Conservation (phyloP, 2,888 invertebrate species). For the Tanytarsus gracilentus region DNA sequence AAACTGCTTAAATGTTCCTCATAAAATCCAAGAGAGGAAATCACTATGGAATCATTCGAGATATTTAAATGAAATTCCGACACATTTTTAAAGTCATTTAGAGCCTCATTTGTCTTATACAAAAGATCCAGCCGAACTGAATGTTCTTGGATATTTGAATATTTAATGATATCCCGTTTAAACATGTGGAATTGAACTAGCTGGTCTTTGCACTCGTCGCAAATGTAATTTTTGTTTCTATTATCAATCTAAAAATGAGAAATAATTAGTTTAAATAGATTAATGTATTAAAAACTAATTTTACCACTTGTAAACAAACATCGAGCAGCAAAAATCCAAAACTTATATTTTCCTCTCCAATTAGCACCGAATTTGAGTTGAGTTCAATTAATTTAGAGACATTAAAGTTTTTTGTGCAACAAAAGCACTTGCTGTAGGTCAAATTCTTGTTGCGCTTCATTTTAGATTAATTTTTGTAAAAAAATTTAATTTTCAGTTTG, state of each 20-base stretch:
- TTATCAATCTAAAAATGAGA: conserved; percentile 6
- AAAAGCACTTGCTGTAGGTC: conserved; percentile 16
- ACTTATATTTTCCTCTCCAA: background rate
- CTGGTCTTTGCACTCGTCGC: conserved; percentile 11
- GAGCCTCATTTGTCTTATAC: background rate
- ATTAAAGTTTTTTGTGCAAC: conserved; percentile 12
- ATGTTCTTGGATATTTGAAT: background rate
- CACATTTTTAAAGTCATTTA: background rate
- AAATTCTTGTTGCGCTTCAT: no score
- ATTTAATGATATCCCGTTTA: conserved; percentile 15
- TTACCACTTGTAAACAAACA: conserved; percentile 8
- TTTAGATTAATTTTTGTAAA: background rate
- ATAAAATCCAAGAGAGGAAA: background rate
- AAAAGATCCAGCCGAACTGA: background rate
- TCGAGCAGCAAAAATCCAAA: background rate
- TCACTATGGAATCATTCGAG: background rate
- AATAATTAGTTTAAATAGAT: background rate
- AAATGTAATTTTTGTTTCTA: background rate
- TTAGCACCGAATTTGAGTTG: background rate
- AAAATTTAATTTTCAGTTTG: no score
- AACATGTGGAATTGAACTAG: conserved; percentile 22
- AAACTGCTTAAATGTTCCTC: background rate
- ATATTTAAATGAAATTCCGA: background rate
- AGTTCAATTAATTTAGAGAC: conserved; percentile 5
- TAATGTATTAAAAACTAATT: background rate